Base-by-base conservation (phyloP, 2,888 invertebrate species). In the Sericinus montela region DNA sequence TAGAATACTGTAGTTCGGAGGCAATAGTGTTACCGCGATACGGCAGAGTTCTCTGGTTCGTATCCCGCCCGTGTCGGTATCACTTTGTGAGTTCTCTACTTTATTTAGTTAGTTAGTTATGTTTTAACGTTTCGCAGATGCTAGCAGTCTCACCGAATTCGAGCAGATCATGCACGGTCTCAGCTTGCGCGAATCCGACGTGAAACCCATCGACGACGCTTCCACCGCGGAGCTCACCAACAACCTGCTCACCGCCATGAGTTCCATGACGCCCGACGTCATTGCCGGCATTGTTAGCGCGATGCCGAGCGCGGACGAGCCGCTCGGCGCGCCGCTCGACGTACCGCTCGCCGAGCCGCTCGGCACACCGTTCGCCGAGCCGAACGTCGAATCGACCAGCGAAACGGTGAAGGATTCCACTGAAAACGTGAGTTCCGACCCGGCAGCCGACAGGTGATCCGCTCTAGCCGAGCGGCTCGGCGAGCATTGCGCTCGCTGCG, bases 221-320 rank as follows among this genome's bases (percentile, higher is more conserved):
- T 59, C 59, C 16, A 48, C 48, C 11, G 60, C 59, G 10, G 67
- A 72, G 57, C 70, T 83, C 13, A 80, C 85, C 57, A 68, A 66
- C 69, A 76, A 81, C 63, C 70, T 86, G 58, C 75, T 83, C 25
- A 72, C 75, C 16, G 85, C 83, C 59, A 80, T 85, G 78, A 73
- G 72, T 55, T 65, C 62, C 58, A 80, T 83, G 80, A 64, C 79
- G 40, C 68, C 78, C 4, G 59, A 62, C 42, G 54, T 52, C 49
- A 62, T 75, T 60, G 78, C 78, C 48, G 68, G 67, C 65, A 64
- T 77, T 57, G 71, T 76, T 37, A 58, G 58, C 54, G 62, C 64
- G 59, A 65, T 67, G 28, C 65, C 69, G 63, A 58, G 65, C 32
- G 55, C 57, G 60, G 53, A 47, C 49, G 40, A 40, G 44, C 43